A percentile compares a stretch with the other conserved stretches of the same genome.
Evolutionary conservation across 2,888 invertebrate species (phyloP).

Genomic region (Drosophila meridionalis): DNA sequence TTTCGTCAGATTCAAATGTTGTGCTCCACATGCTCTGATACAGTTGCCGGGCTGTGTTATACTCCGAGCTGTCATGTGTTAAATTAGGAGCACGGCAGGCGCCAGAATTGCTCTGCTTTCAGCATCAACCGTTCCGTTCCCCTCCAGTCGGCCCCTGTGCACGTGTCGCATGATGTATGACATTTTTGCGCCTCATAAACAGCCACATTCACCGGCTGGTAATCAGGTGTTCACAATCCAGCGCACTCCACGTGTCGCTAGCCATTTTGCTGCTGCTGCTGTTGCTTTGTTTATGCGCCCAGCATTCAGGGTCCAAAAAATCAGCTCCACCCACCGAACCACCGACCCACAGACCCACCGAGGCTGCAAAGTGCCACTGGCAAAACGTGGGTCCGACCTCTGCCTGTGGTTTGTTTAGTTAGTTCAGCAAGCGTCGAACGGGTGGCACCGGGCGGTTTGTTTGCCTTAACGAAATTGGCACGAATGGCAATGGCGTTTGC

Average conservation of each 20-base stretch:
- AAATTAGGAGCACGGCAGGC: slow-evolving; percentile 35
- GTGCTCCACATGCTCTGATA: slow-evolving; percentile 37
- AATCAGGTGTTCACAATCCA: slow-evolving; percentile 62
- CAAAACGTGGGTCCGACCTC: slow-evolving; percentile 5
- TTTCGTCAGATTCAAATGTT: slow-evolving; percentile 59
- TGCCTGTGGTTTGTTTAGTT: slow-evolving; percentile 30
- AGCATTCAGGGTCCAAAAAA: slow-evolving; percentile 18
- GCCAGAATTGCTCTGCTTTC: slow-evolving; percentile 9
- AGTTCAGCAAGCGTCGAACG: slow-evolving; percentile 1
- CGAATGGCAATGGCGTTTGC: slow-evolving; percentile 44
- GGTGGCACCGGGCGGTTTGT: slow-evolving; percentile 48
- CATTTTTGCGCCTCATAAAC: slow-evolving; percentile 79
- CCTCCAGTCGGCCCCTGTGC: not conserved
- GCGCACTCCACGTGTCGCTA: slow-evolving; percentile 36
- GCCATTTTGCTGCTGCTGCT: slow-evolving; percentile 50
- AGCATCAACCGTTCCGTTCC: not conserved
- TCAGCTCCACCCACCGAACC: not conserved
- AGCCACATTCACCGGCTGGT: slow-evolving; percentile 56
- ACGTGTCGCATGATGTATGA: slow-evolving; percentile 75
- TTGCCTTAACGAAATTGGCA: slow-evolving; percentile 73
- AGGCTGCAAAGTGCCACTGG: not conserved
- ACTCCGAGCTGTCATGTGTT: slow-evolving; percentile 38
- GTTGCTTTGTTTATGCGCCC: slow-evolving; percentile 61
- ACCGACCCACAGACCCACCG: not conserved
- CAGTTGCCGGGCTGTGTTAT: slow-evolving; percentile 41